phyloP scores from a whole-genome alignment of 2,113 vertebrate species.

The Capra hircus region DNA sequence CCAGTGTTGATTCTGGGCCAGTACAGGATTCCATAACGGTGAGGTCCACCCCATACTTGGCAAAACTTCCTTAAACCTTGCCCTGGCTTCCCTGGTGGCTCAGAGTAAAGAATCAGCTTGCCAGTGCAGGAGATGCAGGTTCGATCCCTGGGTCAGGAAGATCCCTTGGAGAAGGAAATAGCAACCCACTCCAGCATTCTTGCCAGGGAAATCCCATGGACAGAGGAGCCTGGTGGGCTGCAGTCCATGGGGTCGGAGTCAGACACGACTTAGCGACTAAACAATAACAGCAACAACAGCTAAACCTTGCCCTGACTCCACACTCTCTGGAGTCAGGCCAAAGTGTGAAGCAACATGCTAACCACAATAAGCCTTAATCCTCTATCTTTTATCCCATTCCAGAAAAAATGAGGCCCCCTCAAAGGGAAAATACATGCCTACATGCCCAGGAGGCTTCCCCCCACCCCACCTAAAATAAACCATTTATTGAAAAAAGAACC shows the following conservation, averaged over 20 bases:
- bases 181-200: background rate
- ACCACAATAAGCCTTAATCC: background rate
- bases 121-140: background rate
- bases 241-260: background rate
- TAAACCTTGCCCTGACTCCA: background rate
- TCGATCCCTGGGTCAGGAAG: background rate
- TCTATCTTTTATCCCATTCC: background rate
- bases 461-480: conserved; percentile 86
- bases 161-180: background rate
- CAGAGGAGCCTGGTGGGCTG: background rate
- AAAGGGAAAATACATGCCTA: background rate
- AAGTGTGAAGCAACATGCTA: background rate
- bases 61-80: background rate
- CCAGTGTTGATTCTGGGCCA: background rate
- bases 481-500: conserved; percentile 85
- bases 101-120: background rate
- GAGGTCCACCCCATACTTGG: background rate
- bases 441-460: background rate
- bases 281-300: background rate
- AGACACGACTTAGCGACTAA: background rate
- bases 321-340: background rate
- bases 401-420: background rate
- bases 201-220: background rate
- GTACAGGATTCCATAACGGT: background rate
- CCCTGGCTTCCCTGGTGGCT: background rate